Percentiles rank a stretch among this genome's conserved stretches.
Evolutionary conservation across 1,140 invertebrate genomes (phyloP).

Genomic region (Anagrus nilaparvatae): DNA sequence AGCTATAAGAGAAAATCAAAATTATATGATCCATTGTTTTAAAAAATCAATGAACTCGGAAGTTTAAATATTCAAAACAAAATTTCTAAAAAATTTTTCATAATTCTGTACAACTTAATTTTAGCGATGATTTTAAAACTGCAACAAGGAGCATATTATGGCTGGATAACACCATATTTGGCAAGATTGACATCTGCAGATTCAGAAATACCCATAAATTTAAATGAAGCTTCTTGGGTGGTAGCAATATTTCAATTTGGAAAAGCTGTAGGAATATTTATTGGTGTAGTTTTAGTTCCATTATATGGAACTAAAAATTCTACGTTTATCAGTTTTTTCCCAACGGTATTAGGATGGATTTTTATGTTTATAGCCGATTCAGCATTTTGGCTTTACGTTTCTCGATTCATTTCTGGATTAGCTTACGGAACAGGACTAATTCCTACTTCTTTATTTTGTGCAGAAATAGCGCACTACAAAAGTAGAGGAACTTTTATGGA

Average conservation of each 20-base stretch:
- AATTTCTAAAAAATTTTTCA: too few species aligned
- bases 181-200: slow-evolving; percentile 38
- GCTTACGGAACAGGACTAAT: too few species aligned
- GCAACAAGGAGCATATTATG: too few species aligned
- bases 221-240: slow-evolving; percentile 54
- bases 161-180: slow-evolving; percentile 52
- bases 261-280: slow-evolving; percentile 29
- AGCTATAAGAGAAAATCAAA: too few species aligned
- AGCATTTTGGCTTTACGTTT: slow-evolving; percentile 44
- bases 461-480: too few species aligned
- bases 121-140: too few species aligned
- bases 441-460: too few species aligned
- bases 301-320: slow-evolving; percentile 55
- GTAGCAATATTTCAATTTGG: slow-evolving; percentile 46
- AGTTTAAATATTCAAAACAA: too few species aligned
- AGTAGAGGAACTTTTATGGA: too few species aligned
- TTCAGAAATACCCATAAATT: slow-evolving; percentile 42
- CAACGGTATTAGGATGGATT: slow-evolving; percentile 53
- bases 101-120: too few species aligned
- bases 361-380: slow-evolving; percentile 28
- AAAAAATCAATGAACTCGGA: too few species aligned
- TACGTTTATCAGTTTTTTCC: slow-evolving; percentile 48
- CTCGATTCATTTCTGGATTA: slow-evolving; percentile 49
- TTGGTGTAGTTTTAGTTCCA: slow-evolving; percentile 31
- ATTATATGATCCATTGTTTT: too few species aligned